A percentile compares a stretch with the other conserved stretches of the same genome.
phyloP scores from a whole-genome alignment of 2,113 vertebrate genomes.

The Stegastes partitus region DNA sequence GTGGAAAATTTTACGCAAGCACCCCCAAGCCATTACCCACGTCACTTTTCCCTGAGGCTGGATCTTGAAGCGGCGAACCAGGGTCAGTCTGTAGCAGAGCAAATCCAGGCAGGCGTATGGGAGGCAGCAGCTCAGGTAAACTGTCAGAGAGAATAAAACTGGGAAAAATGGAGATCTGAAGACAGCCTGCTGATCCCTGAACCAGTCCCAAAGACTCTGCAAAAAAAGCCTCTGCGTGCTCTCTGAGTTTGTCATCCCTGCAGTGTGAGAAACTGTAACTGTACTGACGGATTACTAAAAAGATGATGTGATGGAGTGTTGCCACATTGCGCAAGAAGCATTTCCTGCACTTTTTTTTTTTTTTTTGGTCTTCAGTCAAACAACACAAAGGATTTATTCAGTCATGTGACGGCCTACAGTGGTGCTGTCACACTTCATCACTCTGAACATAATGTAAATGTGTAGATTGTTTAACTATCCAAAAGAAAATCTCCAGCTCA shows the following conservation, averaged over 20 bases:
- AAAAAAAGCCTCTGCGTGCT: conserved; percentile 46
- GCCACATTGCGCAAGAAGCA: background rate
- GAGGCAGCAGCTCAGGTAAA: conserved; percentile 88
- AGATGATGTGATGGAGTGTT: too few relatives aligned
- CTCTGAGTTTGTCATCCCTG: background rate
- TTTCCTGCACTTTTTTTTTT: background rate
- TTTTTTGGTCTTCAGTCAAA: too few relatives aligned
- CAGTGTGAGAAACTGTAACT: background rate
- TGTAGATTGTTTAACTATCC: too few relatives aligned
- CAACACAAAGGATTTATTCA: background rate
- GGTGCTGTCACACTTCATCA: too few relatives aligned
- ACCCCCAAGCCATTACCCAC: conserved; percentile 81
- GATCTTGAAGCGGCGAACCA: conserved; percentile 88
- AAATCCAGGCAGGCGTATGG: conserved; percentile 88
- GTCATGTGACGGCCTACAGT: too few relatives aligned
- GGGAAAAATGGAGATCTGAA: conserved; percentile 88
- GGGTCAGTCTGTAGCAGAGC: conserved; percentile 73
- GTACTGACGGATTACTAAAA: background rate
- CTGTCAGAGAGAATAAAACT: conserved; percentile 86
- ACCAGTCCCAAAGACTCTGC: conserved; percentile 87
- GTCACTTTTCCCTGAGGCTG: conserved; percentile 84
- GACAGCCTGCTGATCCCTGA: conserved; percentile 67
- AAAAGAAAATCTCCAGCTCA: too few relatives aligned
- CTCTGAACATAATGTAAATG: too few relatives aligned
- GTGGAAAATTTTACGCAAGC: conserved; percentile 82